These are phyloP conservation scores for Allobates femoralis DNA, from an alignment of 2,797 vertebrate genomes.

Conservation along the genomic window DNA sequence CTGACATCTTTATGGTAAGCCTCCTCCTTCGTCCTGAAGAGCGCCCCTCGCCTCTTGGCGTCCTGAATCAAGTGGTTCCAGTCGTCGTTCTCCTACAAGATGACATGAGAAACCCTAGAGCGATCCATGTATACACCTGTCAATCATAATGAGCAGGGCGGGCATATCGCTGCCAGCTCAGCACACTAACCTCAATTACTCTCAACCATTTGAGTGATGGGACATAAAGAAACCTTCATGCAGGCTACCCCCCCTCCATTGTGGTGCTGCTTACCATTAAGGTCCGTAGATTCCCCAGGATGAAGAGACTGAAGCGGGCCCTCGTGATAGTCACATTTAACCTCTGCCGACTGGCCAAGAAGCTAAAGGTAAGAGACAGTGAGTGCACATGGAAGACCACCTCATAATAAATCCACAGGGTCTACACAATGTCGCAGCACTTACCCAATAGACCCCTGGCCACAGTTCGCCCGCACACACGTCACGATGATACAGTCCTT, in stretches of 20 bases:
- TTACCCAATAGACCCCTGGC: conserved; percentile 82
- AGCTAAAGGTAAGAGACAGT: not conserved
- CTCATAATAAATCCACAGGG: not conserved
- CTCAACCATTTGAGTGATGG: too few relatives aligned
- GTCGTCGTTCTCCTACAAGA: conserved; percentile 75
- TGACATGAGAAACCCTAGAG: not conserved
- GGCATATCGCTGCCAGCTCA: too few relatives aligned
- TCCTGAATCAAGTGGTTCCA: conserved; percentile 85
- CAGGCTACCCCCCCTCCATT: too few relatives aligned
- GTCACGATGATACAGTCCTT: conserved; percentile 88
- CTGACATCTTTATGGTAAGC: conserved; percentile 72
- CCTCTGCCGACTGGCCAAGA: too few relatives aligned
- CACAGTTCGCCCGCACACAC: conserved; percentile 80
- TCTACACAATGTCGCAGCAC: conserved; percentile 45
- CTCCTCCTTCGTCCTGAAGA: conserved; percentile 74
- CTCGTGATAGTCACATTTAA: conserved; percentile 80
- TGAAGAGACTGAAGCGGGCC: conserved; percentile 85
- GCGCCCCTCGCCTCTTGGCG: conserved; percentile 77
- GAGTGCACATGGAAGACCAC: not conserved
- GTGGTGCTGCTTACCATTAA: conserved; percentile 77
- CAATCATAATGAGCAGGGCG: not conserved
- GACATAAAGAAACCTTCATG: too few relatives aligned
- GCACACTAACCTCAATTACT: too few relatives aligned
- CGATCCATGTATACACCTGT: not conserved
- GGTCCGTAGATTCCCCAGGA: conserved; percentile 82